Percentiles rank a stretch among this genome's conserved stretches.
Evolutionary conservation across 2,888 invertebrate genomes (phyloP).

Genomic region (Auanema sp.): DNA sequence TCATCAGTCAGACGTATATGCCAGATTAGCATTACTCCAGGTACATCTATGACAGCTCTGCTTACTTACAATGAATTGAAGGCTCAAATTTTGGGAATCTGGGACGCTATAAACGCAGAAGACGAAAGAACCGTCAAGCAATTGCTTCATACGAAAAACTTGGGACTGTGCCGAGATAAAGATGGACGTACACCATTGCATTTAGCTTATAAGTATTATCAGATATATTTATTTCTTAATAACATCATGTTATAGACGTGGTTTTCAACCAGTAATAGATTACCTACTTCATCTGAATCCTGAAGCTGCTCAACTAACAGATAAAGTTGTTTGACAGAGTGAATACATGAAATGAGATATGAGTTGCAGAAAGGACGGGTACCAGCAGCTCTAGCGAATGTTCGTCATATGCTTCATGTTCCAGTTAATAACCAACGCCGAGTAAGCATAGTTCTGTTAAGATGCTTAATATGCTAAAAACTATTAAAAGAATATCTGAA

Average conservation of each 20-base stretch:
- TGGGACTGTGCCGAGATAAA: conserved; percentile 49
- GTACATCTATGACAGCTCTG: not conserved
- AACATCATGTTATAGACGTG: conserved; percentile 12
- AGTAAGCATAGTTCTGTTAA: conserved; percentile 13
- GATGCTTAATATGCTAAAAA: not conserved
- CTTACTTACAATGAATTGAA: conserved; percentile 18
- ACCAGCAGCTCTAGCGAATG: conserved; percentile 14
- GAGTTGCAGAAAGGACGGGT: conserved; percentile 22
- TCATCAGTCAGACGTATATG: conserved; percentile 12
- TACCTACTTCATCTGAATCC: conserved; percentile 58
- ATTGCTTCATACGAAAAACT: conserved; percentile 47
- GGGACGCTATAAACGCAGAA: conserved; percentile 58
- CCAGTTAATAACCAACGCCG: conserved; percentile 1
- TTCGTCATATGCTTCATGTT: conserved; percentile 3
- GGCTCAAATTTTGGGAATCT: conserved; percentile 54
- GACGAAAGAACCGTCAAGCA: conserved; percentile 56
- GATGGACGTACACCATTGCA: conserved; percentile 58
- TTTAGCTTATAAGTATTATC: conserved; percentile 38
- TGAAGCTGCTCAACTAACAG: conserved; percentile 45
- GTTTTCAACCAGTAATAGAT: conserved; percentile 26
- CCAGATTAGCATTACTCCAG: conserved; percentile 9
- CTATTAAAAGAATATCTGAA: not conserved
- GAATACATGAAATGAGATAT: not conserved
- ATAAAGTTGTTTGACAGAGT: conserved; percentile 38
- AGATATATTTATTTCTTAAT: not conserved